Evolutionary conservation across 2,797 vertebrate genomes (phyloP).

Genomic region (Smutsia gigantea): DNA sequence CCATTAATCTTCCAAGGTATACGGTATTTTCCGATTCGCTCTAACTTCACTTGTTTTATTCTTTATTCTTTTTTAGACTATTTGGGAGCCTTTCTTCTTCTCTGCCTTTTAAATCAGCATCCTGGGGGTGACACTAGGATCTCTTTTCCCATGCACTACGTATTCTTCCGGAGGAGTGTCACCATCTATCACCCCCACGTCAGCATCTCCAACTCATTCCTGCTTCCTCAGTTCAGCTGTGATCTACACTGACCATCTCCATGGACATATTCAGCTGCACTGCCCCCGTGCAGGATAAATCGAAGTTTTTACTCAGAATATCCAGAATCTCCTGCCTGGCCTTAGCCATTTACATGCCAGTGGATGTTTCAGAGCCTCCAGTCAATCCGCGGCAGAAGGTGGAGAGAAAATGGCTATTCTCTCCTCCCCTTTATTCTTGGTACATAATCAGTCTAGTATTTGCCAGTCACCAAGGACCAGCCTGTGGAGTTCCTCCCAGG

Average conservation of each 20-base stretch:
- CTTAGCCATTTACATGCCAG: too few relatives aligned
- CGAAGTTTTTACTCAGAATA: too few relatives aligned
- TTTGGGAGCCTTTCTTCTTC: neutral
- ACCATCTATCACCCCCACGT: neutral
- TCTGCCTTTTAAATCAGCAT: neutral
- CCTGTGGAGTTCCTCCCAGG: too few relatives aligned
- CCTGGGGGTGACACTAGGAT: rapidly evolving
- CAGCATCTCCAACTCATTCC: neutral
- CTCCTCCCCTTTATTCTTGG: too few relatives aligned
- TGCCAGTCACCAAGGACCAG: too few relatives aligned
- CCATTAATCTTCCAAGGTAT: neutral
- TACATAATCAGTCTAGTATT: too few relatives aligned
- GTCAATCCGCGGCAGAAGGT: too few relatives aligned
- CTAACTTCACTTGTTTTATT: neutral
- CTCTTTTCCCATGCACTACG: neutral
- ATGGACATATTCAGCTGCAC: neutral
- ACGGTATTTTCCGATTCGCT: neutral
- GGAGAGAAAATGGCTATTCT: too few relatives aligned
- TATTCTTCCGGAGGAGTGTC: too few relatives aligned
- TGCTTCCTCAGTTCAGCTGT: neutral
- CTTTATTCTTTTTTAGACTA: neutral
- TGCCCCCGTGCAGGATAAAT: too few relatives aligned
- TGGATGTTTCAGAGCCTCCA: too few relatives aligned
- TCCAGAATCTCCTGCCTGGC: too few relatives aligned
- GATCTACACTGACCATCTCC: neutral